Conservation (phyloP, 2,113 vertebrate genomes). For the Sitta europaea region DNA sequence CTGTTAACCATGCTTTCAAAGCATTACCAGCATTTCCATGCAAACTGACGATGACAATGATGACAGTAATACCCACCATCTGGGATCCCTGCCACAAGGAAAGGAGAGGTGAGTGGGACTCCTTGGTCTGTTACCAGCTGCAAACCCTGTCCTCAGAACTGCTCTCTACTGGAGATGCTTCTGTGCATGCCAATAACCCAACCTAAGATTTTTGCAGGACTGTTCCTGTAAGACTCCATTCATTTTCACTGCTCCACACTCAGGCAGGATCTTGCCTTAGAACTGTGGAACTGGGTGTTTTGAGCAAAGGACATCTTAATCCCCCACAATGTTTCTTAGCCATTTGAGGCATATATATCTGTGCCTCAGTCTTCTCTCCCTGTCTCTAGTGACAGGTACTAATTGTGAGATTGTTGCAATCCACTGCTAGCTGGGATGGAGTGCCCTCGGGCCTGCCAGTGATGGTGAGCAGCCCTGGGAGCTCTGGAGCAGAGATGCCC, state of each 20-base stretch:
- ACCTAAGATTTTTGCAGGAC: not conserved
- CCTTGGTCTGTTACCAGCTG: not conserved
- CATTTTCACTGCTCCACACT: not conserved
- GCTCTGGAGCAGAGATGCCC: not conserved
- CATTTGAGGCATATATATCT: fast-evolving
- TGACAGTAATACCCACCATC: not conserved
- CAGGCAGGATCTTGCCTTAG: not conserved
- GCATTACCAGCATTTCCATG: not conserved
- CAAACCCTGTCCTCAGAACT: not conserved
- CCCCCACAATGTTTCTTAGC: not conserved
- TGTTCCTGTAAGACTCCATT: not conserved
- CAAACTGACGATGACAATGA: fast-evolving
- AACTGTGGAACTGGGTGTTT: not conserved
- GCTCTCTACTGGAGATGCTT: not conserved
- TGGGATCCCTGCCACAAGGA: not conserved
- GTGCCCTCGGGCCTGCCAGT: not conserved
- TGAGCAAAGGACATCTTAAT: not conserved
- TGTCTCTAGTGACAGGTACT: not conserved
- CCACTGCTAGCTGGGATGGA: not conserved
- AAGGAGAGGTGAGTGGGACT: not conserved
- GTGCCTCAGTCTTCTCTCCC: not conserved
- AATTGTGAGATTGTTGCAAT: not conserved
- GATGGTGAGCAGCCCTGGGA: not conserved
- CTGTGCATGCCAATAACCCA: not conserved
- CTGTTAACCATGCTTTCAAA: not conserved